A percentile compares a stretch with the other conserved stretches of the same genome.
phyloP scores from a whole-genome alignment of 2,113 vertebrate species.

The human region GRCh38 chr2:53508501-53509000 shows the following conservation, averaged over 20 bases:
- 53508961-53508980: no score
- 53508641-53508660: conserved; percentile 10
- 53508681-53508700: not conserved
- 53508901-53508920: no score
- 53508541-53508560: not conserved
- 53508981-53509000: no score
- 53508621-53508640: conserved; percentile 9
- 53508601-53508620: not conserved
- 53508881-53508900: no score
- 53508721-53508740: not conserved
- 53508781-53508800: not conserved
- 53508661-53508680: not conserved
- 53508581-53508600: conserved; percentile 5
- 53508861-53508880: no score
- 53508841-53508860: not conserved
- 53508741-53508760: not conserved
- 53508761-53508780: not conserved
- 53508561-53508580: conserved; percentile 31
- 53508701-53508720: not conserved
- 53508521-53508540: not conserved
- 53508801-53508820: not conserved
- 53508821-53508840: not conserved
- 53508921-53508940: no score
- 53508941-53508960: no score
- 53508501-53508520: not conserved